Base-by-base conservation (phyloP, 2,113 vertebrate genomes). In the Daubentonia madagascariensis region DNA sequence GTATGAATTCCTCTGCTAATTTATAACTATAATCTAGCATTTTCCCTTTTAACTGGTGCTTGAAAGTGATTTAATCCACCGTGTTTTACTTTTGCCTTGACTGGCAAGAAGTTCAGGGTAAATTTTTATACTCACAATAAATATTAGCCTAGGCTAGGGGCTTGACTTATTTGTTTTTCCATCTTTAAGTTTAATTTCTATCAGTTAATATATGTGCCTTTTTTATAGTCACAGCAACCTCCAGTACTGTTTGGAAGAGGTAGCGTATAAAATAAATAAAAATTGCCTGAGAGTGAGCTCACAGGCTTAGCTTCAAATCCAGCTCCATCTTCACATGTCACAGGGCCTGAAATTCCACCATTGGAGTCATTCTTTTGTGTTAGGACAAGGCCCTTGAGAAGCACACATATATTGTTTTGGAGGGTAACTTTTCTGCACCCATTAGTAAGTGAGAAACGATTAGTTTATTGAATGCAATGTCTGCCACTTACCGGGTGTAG, bases 51-150 rank as follows among this genome's bases (percentile, higher is more conserved):
- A 93, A 94, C 40, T 65, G 16, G 32, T 88, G 54, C 30, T 87
- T 90, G 25, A 80, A 76, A 61, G 11, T 61, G n/a, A 75, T 67
- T 80, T 81, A 68, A 40, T 68, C 8, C 40, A 59, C 6, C 1
- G 32, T 35, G 12, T 72, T 76, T 85, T 79, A 45, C 16, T 92
- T 93, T 92, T 91, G 35, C 48, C 18, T 54, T 68, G 45, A 11
- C 63, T 94, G 37, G 32, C 0, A 14, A 45, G 23, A 23, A 65
- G 28, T 87, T 93, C 32, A 91, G 45, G 45, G 6, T 89, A 23
- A 89, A 65, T 43, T 92, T 95, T 85, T 94, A 89, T 54, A 68
- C 11, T 95, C 63, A 32, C 16, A 40, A 84, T 91, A 90, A 92
- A 87, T 28, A 79, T 48, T 87, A 96, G 48, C 37, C 14, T 35